phyloP scores from a whole-genome alignment of 2,113 vertebrate genomes.

The Tautogolabrus adspersus region DNA sequence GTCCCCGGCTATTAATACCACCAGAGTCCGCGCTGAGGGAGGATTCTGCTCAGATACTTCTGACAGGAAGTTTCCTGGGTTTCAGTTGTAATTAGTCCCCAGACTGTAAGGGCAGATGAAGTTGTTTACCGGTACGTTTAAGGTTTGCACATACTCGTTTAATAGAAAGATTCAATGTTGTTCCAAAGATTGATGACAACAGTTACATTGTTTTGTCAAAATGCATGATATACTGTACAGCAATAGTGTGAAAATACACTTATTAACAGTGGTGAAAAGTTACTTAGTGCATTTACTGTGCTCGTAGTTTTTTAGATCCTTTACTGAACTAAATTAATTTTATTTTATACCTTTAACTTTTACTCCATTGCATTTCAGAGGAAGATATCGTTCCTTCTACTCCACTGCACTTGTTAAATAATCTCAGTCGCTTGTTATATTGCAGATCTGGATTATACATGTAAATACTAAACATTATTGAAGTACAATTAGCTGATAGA shows the following conservation, averaged over 20 bases:
- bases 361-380: background rate
- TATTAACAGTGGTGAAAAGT: no score
- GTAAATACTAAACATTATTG: background rate
- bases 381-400: background rate
- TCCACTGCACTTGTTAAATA: background rate
- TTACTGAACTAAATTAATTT: no score
- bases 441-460: background rate
- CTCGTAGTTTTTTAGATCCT: no score
- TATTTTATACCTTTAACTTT: background rate
- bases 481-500: background rate
- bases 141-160: background rate
- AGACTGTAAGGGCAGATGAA: constrained; percentile 23
- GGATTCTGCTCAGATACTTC: constrained; percentile 43
- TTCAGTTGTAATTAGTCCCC: constrained; percentile 28
- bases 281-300: no score
- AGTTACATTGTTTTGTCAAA: no score
- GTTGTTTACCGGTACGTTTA: constrained; percentile 11
- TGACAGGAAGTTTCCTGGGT: constrained; percentile 41
- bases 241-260: no score
- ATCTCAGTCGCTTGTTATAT: background rate
- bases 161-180: background rate
- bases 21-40: constrained; percentile 37
- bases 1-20: constrained; percentile 66
- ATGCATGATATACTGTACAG: no score
- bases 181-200: background rate